Evolutionary conservation across 2,888 invertebrate species (phyloP).

Genomic region (Pteria penguin): DNA sequence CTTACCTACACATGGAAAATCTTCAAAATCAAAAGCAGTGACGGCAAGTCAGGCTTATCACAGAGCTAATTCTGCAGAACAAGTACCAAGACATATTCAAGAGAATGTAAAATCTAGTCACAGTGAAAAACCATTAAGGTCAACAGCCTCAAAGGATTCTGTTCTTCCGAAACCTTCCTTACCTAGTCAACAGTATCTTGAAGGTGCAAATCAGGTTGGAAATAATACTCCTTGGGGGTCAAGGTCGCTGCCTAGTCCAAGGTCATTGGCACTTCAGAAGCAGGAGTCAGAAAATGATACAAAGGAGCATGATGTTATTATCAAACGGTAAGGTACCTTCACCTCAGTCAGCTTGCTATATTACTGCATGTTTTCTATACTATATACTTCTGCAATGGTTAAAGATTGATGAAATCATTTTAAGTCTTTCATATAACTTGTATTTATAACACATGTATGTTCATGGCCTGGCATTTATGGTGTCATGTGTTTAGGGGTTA

Average conservation of each 20-base stretch:
- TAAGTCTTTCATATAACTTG: no score
- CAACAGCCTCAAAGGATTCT: constrained; percentile 30
- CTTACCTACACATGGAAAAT: background rate
- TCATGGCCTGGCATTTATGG: no score
- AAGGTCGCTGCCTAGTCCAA: constrained; percentile 52
- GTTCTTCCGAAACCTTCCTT: constrained; percentile 64
- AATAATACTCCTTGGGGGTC: constrained; percentile 35
- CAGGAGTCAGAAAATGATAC: constrained; percentile 25
- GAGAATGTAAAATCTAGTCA: background rate
- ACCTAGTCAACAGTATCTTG: constrained; percentile 67
- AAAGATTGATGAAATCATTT: no score
- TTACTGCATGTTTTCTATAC: no score
- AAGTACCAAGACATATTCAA: background rate
- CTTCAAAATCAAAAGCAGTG: background rate
- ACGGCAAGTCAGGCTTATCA: background rate
- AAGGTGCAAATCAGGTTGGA: constrained; percentile 41
- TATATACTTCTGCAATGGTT: no score
- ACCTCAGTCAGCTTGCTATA: no score
- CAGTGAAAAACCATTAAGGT: background rate
- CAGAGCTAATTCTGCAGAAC: background rate
- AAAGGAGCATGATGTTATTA: constrained; percentile 48
- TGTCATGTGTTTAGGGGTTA: no score
- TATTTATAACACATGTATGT: no score
- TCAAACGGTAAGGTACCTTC: constrained; percentile 43
- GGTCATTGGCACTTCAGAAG: constrained; percentile 28